phyloP scores from a whole-genome alignment of 1,140 invertebrate species.

The Dermatophagoides farinae region DNA sequence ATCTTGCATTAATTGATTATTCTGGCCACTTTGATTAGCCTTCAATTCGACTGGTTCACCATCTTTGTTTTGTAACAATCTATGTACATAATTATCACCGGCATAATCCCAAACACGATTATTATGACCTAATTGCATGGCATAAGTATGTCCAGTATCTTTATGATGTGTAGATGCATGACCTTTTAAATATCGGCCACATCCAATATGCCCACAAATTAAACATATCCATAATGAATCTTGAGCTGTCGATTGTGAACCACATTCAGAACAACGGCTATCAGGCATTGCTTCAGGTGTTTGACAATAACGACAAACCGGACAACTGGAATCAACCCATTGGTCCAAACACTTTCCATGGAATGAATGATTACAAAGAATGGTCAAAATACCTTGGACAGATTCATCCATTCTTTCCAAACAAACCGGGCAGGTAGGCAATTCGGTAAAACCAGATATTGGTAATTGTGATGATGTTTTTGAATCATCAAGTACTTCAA shows the following conservation, averaged over 20 bases:
- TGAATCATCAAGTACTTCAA: conserved; percentile 47
- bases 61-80: conserved; percentile 89
- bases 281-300: conserved; percentile 70
- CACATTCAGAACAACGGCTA: conserved; percentile 64
- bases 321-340: conserved; percentile 48
- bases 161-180: conserved; percentile 68
- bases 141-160: conserved; percentile 87
- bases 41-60: conserved; percentile 74
- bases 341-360: conserved; percentile 81
- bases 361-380: conserved; percentile 95
- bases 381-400: conserved; percentile 87
- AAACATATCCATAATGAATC: conserved; percentile 79
- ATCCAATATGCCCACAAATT: conserved; percentile 94
- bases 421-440: conserved; percentile 94
- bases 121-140: conserved; percentile 62
- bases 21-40: conserved; percentile 2
- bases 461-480: conserved; percentile 38
- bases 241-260: conserved; percentile 28
- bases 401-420: conserved; percentile 85
- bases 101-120: conserved; percentile 98
- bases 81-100: conserved; percentile 90
- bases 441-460: conserved; percentile 52
- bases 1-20: conserved; percentile 11
- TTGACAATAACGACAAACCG: conserved; percentile 58
- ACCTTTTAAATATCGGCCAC: conserved; percentile 55